Evolutionary conservation across 64 coral and sea anemone genomes (phyloP).

Genomic region (Cladopsammia gracilis): DNA sequence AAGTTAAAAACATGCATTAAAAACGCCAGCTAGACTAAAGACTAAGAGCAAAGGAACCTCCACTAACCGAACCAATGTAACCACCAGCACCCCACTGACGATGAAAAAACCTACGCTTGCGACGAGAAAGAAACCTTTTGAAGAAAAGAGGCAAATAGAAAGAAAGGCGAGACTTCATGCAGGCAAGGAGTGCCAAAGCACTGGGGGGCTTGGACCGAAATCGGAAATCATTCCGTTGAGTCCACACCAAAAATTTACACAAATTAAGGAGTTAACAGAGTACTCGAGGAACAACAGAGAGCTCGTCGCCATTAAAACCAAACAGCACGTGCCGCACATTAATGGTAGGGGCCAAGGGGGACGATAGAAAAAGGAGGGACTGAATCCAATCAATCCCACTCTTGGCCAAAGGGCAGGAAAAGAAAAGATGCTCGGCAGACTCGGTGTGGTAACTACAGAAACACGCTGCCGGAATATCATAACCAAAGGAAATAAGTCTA

Average conservation of each 20-base stretch:
- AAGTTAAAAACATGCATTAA: no score
- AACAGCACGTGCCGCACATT: background rate
- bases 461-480: background rate
- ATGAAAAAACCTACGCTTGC: no score
- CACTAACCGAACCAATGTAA: no score
- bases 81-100: no score
- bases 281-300: background rate
- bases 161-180: no score
- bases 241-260: background rate
- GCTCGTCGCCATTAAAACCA: background rate
- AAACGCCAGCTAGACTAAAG: no score
- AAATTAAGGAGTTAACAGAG: background rate
- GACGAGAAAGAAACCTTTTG: no score
- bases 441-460: background rate
- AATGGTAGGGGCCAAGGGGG: background rate
- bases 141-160: no score
- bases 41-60: no score
- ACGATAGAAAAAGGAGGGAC: background rate
- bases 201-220: no score
- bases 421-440: background rate
- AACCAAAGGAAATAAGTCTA: background rate
- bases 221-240: no score
- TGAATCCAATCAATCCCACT: background rate
- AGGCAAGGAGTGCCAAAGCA: no score
- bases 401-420: background rate